Conservation (phyloP, 2,797 vertebrate species). For the Phalloptychus januarius region DNA sequence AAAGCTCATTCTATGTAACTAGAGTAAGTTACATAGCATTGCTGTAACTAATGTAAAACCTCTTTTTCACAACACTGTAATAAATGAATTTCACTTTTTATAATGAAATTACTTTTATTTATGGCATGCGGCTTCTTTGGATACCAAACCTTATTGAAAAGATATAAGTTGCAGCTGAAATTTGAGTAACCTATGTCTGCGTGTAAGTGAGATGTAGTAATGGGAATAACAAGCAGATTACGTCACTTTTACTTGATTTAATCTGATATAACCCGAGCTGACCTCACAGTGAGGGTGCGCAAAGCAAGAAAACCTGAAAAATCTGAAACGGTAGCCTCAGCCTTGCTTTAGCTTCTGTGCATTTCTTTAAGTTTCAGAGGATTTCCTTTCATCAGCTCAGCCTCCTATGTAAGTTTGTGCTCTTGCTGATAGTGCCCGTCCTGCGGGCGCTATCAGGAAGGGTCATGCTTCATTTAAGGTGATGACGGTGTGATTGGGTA, state of each 20-base stretch:
- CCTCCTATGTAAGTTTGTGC: neutral
- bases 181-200: neutral
- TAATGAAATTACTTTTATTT: neutral
- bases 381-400: neutral
- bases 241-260: slow-evolving; percentile 58
- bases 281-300: slow-evolving; percentile 1
- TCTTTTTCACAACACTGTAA: neutral
- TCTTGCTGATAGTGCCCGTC: slow-evolving; percentile 1
- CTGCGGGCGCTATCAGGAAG: slow-evolving; percentile 1
- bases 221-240: slow-evolving; percentile 52
- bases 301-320: neutral
- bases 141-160: neutral
- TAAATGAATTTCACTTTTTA: neutral
- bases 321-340: neutral
- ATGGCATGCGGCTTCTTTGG: neutral
- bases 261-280: slow-evolving; percentile 29
- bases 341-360: neutral
- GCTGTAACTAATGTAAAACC: no score
- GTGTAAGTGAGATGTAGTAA: slow-evolving; percentile 35
- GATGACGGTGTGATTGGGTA: slow-evolving; percentile 41
- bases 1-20: no score
- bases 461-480: slow-evolving; percentile 33
- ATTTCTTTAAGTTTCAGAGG: neutral
- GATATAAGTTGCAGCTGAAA: slow-evolving; percentile 10
- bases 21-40: no score